Evolutionary conservation across 2,113 vertebrate species (phyloP).

Genomic region (Scortum barcoo): DNA sequence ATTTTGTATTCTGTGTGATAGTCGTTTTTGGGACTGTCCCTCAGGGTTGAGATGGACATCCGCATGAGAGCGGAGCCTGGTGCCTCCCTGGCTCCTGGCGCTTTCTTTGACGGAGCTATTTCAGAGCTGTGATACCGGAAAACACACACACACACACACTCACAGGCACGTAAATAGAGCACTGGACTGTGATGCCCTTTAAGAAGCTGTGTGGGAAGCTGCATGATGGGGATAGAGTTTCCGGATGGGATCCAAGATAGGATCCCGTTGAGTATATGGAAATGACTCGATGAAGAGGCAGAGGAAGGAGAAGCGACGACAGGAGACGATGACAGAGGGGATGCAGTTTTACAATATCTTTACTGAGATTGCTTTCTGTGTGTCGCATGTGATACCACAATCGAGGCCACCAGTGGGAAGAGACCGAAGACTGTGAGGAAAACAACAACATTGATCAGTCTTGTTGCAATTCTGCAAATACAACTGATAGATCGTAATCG

Average conservation of each 20-base stretch:
- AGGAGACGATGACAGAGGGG: not conserved
- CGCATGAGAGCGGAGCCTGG: conserved; percentile 45
- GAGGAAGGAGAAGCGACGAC: conserved; percentile 15
- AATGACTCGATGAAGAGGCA: conserved; percentile 36
- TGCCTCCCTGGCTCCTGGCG: conserved; percentile 62
- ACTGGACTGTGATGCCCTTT: conserved; percentile 57
- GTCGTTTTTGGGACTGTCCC: conserved; percentile 22
- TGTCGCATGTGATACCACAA: not conserved
- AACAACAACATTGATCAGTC: not conserved
- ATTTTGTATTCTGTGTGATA: conserved; percentile 36
- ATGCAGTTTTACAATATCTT: not conserved
- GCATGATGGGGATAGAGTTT: conserved; percentile 54
- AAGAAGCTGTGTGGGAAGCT: conserved; percentile 55
- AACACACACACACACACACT: conserved; percentile 54
- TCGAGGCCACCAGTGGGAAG: not conserved
- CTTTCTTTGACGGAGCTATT: conserved; percentile 67
- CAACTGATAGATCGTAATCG: not conserved
- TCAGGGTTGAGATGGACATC: conserved; percentile 45
- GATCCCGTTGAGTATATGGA: conserved; percentile 47
- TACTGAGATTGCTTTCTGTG: not conserved
- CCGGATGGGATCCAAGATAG: conserved; percentile 47
- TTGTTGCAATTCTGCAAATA: too few relatives aligned
- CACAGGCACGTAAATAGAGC: conserved; percentile 65
- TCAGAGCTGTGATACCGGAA: conserved; percentile 63
- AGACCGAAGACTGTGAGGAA: too few relatives aligned